Percentiles rank a stretch among this genome's conserved stretches.
Evolutionary conservation across 1,140 invertebrate species (phyloP).

Genomic region (Drosophila santomea): DNA sequence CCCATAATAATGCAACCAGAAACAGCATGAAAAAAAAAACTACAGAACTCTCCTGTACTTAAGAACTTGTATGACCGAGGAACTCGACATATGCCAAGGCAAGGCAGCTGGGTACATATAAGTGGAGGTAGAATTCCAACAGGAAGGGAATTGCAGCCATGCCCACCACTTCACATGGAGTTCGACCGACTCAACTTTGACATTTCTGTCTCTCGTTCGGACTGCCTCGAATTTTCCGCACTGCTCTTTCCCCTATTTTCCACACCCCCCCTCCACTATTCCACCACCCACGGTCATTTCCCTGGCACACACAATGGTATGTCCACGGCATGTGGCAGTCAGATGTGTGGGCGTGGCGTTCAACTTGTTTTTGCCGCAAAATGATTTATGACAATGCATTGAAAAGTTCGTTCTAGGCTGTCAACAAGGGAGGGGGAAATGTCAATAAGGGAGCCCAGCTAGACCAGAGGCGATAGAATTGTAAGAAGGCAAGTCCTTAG

Average conservation of each 20-base stretch:
- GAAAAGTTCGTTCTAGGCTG: slow-evolving; percentile 66
- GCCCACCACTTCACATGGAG: slow-evolving; percentile 34
- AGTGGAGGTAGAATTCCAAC: slow-evolving; percentile 34
- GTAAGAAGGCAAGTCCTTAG: not conserved
- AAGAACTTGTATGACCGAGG: slow-evolving; percentile 18
- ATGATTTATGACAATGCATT: slow-evolving; percentile 79
- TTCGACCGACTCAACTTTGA: slow-evolving; percentile 56
- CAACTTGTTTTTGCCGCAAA: slow-evolving; percentile 73
- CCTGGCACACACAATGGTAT: slow-evolving; percentile 39
- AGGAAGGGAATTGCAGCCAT: slow-evolving; percentile 8
- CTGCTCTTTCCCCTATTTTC: not conserved
- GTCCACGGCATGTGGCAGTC: slow-evolving; percentile 55
- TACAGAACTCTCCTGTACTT: slow-evolving; percentile 12
- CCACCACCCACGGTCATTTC: slow-evolving; percentile 10
- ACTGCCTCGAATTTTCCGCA: slow-evolving; percentile 17
- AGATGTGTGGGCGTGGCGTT: slow-evolving; percentile 52
- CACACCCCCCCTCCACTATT: not conserved
- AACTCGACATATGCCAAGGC: slow-evolving; percentile 35
- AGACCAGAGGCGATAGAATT: slow-evolving; percentile 9
- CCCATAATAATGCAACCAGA: slow-evolving; percentile 34
- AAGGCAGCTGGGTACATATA: slow-evolving; percentile 13
- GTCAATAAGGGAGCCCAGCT: slow-evolving; percentile 48
- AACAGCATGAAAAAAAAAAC: slow-evolving; percentile 9
- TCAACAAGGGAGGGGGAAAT: slow-evolving; percentile 42
- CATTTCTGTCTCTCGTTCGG: slow-evolving; percentile 43